A percentile compares a stretch with the other conserved stretches of the same genome.
Conservation (phyloP, 2,888 invertebrate genomes). For the Spodoptera exigua region DNA sequence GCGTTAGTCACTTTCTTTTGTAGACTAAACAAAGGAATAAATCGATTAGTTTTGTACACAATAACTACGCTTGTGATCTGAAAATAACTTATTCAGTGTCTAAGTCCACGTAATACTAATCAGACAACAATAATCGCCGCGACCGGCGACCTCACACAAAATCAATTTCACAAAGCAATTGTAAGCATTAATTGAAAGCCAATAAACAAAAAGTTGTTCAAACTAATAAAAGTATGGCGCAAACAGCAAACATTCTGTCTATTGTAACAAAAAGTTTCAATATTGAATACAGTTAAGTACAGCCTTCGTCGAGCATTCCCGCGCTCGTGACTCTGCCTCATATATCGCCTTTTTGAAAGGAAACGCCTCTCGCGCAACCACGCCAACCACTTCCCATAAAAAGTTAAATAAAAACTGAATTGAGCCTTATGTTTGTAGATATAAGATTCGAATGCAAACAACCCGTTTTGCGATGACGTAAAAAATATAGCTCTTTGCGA, state of each 20-base stretch:
- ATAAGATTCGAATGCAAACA: constrained; percentile 49
- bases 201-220: constrained; percentile 49
- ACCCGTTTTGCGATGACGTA: constrained; percentile 54
- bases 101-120: background rate
- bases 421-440: constrained; percentile 47
- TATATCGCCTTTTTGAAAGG: constrained; percentile 71
- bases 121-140: constrained; percentile 7
- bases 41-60: no score
- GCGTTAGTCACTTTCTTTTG: no score
- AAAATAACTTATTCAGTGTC: no score
- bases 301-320: constrained; percentile 64
- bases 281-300: constrained; percentile 62
- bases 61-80: no score
- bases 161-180: constrained; percentile 38
- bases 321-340: constrained; percentile 74
- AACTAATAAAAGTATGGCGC: constrained; percentile 54
- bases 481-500: constrained; percentile 62
- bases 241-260: constrained; percentile 55
- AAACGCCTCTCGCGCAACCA: constrained; percentile 79
- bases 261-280: constrained; percentile 65
- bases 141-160: constrained; percentile 23
- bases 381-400: constrained; percentile 75
- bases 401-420: constrained; percentile 40
- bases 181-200: constrained; percentile 46
- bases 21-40: no score